These are phyloP conservation scores for Resseliella maxima DNA, from an alignment of 2,888 invertebrate species.

Conservation along the genomic window DNA sequence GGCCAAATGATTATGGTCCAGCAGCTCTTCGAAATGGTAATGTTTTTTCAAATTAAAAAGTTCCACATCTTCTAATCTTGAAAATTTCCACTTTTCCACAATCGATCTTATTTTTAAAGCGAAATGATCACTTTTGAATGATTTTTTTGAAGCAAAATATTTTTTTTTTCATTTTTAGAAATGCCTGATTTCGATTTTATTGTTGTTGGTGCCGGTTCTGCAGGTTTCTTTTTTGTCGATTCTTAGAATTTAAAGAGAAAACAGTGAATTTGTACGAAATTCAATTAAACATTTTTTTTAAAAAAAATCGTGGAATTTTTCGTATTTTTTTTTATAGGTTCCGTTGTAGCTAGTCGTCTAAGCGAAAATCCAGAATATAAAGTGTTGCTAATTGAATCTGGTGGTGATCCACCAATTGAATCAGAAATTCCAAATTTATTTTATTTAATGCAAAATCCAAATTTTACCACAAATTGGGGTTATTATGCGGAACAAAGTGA, in stretches of 20 bases:
- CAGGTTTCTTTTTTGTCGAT: constrained; percentile 71
- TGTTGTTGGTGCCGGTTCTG: constrained; percentile 87
- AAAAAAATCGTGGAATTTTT: too few species aligned
- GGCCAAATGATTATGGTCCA: constrained; percentile 70
- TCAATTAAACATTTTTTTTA: too few species aligned
- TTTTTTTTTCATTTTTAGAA: background rate
- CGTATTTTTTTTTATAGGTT: constrained; percentile 62
- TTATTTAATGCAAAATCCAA: constrained; percentile 37
- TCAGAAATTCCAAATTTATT: constrained; percentile 61
- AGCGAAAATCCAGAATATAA: constrained; percentile 67
- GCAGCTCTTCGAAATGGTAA: background rate
- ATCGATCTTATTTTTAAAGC: too few species aligned
- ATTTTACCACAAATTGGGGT: constrained; percentile 17
- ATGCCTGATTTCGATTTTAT: constrained; percentile 84
- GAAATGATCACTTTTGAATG: background rate
- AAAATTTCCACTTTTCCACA: too few species aligned
- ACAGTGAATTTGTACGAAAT: too few species aligned
- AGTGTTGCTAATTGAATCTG: constrained; percentile 69
- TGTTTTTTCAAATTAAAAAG: too few species aligned
- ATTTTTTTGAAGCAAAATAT: background rate
- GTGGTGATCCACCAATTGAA: constrained; percentile 68
- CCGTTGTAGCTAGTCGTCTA: constrained; percentile 68
- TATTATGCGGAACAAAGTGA: constrained; percentile 52
- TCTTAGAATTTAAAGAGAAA: too few species aligned
- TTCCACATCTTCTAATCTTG: too few species aligned